A percentile compares a stretch with the other conserved stretches of the same genome.
phyloP scores from a whole-genome alignment of 2,888 invertebrate genomes.

The Agrenia bidenticulata region DNA sequence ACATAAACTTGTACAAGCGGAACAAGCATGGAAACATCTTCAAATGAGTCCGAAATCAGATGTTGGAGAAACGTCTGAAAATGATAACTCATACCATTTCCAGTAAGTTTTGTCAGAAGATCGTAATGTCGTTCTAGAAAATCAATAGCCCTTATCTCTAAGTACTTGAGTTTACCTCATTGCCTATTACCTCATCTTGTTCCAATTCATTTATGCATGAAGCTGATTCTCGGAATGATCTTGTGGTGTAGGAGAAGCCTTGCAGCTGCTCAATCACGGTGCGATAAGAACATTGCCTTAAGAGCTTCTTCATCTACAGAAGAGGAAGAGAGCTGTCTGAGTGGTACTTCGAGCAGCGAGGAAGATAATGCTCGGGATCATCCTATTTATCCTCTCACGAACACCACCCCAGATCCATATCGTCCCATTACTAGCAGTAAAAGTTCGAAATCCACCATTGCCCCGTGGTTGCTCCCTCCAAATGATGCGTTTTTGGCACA shows the following conservation, averaged over 20 bases:
- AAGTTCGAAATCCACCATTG: not conserved
- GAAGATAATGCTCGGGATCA: constrained; percentile 11
- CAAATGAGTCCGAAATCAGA: not conserved
- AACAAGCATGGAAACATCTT: constrained; percentile 42
- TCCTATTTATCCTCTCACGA: not conserved
- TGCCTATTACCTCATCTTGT: too few relatives aligned
- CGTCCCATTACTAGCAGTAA: not conserved
- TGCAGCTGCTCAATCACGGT: constrained; percentile 41
- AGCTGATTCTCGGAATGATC: constrained; percentile 4
- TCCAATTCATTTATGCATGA: constrained; percentile 31
- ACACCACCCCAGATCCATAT: not conserved
- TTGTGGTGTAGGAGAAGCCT: constrained; percentile 41
- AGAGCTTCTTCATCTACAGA: constrained; percentile 30
- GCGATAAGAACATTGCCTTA: constrained; percentile 34
- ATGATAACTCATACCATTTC: not conserved
- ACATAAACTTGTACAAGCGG: constrained; percentile 50
- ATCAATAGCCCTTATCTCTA: not conserved
- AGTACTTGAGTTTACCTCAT: too few relatives aligned
- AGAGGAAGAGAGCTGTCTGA: constrained; percentile 31
- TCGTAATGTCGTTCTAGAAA: not conserved
- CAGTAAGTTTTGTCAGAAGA: not conserved
- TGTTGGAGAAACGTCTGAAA: not conserved
- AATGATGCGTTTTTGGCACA: constrained; percentile 46
- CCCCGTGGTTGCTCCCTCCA: constrained; percentile 27
- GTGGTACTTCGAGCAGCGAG: constrained; percentile 37